Evolutionary conservation across 2,797 vertebrate species (phyloP).

Genomic region (Oreortyx pictus): DNA sequence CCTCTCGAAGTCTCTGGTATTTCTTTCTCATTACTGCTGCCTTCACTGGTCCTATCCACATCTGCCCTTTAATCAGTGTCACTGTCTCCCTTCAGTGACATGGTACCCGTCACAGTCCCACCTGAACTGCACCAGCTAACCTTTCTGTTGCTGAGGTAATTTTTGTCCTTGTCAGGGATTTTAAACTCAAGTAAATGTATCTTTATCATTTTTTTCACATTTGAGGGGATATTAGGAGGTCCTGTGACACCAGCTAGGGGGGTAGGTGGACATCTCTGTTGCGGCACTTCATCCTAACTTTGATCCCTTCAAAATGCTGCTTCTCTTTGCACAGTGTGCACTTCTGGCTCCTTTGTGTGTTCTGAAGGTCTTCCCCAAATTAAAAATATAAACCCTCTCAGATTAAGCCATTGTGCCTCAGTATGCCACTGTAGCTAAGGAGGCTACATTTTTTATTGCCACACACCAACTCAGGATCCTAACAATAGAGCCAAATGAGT

Average conservation of each 20-base stretch:
- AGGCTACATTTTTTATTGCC: neutral
- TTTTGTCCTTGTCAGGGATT: neutral
- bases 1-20: neutral
- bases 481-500: neutral
- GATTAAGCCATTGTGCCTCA: neutral
- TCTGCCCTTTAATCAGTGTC: neutral
- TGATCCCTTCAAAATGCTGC: neutral
- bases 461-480: neutral
- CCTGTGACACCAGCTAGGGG: neutral
- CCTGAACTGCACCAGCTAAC: neutral
- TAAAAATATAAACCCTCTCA: neutral
- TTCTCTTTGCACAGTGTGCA: neutral
- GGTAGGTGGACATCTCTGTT: neutral
- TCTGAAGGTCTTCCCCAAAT: neutral
- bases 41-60: neutral
- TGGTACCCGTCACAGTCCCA: neutral
- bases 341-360: neutral
- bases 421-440: neutral
- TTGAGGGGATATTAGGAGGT: neutral
- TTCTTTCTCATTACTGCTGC: neutral
- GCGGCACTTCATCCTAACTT: neutral
- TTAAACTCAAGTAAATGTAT: neutral
- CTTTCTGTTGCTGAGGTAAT: neutral
- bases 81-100: rapidly evolving
- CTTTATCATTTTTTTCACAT: neutral